Evolutionary conservation across 2,113 vertebrate species (phyloP), one percentile per base, ranked within the genome.

Genomic region (Austrofundulus limnaeus): DNA sequence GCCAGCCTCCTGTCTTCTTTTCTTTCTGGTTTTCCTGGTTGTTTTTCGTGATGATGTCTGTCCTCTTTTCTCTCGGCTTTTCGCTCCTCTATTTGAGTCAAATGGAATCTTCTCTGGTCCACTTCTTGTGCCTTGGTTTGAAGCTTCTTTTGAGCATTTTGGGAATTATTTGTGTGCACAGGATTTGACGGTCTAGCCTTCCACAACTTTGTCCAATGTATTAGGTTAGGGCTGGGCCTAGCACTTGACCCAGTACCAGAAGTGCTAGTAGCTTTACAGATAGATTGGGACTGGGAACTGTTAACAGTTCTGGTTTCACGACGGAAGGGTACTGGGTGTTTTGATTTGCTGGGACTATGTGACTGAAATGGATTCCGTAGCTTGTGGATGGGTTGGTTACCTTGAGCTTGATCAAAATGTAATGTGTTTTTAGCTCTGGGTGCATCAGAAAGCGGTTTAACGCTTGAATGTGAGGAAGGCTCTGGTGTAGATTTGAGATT

Each of bases 1-100:
- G 91, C 90, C 92, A 92, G 92, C 88, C 91, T 93, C 80, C 63
- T 88, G 70, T 87, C 86, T 81, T 87, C 84, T 72, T 80, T 87
- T 66, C 77, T 75, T 52, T 82, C 70, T 61, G 2, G 80, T 61
- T 64, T 78, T 57, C 77, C 69, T 69, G 61, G 54, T 47, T 46
- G 78, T 46, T 75, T 68, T 45, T 80, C 70, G 66, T 34, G 65
- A 34, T 70, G 61, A 42, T 66, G 72, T 62, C 70, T 85, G 53
- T 72, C 80, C 14, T 75, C 75, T 19, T 68, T 86, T 25, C 58
- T 77, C 21, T 77, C 53, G 17, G 52, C 71, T 57, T 75, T 77
- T 41, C 67, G 67, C 47, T 50, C 59, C 42, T 80, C 81, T 56
- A 19, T 11, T 51, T 52, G 55, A 48, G n/a, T 52, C 20, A 21